phyloP scores from a whole-genome alignment of 2,888 invertebrate species.

The Tenthredo scrophulariae region DNA sequence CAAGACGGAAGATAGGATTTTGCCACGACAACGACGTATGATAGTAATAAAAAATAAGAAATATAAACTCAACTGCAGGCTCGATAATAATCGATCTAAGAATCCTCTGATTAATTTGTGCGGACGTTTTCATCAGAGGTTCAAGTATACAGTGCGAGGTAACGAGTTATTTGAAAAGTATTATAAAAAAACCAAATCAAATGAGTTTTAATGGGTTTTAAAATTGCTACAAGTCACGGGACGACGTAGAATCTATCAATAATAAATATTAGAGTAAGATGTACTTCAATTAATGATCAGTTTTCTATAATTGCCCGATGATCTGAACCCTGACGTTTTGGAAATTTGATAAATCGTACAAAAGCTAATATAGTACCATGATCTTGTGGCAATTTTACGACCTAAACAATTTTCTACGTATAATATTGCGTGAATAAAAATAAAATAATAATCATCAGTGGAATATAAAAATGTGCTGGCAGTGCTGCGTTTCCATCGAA shows the following conservation, averaged over 20 bases:
- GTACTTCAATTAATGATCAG: background rate
- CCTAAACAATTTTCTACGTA: background rate
- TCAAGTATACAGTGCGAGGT: background rate
- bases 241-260: background rate
- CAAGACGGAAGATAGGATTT: conserved; percentile 74
- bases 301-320: background rate
- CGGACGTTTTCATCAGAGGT: background rate
- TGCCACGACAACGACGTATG: conserved; percentile 78
- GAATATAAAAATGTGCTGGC: conserved; percentile 22
- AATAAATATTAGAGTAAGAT: background rate
- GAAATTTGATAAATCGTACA: background rate
- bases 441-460: conserved; percentile 26
- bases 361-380: background rate
- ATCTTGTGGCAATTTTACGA: conserved; percentile 22
- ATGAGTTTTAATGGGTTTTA: conserved; percentile 7
- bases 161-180: conserved; percentile 35
- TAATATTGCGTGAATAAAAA: background rate
- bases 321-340: background rate
- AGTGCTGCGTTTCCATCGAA: conserved; percentile 72
- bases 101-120: conserved; percentile 12
- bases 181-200: conserved; percentile 51
- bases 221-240: background rate
- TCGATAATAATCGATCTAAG: background rate
- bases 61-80: background rate
- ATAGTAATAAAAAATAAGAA: conserved; percentile 62